These are phyloP conservation scores for Rhynchophorus ferrugineus DNA, from an alignment of 1,140 invertebrate species.

Conservation along the genomic window DNA sequence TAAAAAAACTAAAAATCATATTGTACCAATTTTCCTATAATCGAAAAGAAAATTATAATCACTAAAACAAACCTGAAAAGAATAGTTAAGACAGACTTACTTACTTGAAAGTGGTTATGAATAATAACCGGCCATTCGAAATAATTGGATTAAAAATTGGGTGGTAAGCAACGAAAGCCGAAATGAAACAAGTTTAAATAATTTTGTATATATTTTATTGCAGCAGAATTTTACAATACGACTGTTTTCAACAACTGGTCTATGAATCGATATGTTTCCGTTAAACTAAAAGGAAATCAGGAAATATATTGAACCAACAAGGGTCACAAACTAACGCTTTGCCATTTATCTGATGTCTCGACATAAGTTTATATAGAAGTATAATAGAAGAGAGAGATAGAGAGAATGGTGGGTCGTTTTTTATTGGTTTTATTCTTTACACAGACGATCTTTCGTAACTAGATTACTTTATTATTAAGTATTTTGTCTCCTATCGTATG, in stretches of 20 bases:
- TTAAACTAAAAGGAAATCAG: slow-evolving; percentile 4
- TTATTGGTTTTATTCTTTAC: background rate
- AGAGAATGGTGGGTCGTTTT: slow-evolving; percentile 8
- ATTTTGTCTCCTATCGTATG: slow-evolving; percentile 16
- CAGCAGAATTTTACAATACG: slow-evolving; percentile 39
- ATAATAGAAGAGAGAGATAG: slow-evolving; percentile 7
- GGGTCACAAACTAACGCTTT: background rate
- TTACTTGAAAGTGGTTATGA: too few relatives aligned
- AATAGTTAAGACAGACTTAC: too few relatives aligned
- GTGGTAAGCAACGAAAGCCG: background rate
- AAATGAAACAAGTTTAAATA: slow-evolving; percentile 35
- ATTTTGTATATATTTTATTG: slow-evolving; percentile 42
- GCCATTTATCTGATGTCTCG: too few relatives aligned
- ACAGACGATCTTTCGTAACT: slow-evolving; percentile 1
- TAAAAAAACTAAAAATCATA: too few relatives aligned
- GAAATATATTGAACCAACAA: slow-evolving; percentile 3
- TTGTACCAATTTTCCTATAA: too few relatives aligned
- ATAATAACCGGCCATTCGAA: background rate
- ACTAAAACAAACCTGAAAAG: too few relatives aligned
- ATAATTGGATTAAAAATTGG: background rate
- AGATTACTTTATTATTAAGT: slow-evolving; percentile 19
- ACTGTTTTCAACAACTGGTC: slow-evolving; percentile 23
- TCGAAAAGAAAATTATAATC: too few relatives aligned
- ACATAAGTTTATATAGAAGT: too few relatives aligned
- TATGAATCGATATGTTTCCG: slow-evolving; percentile 25